Evolutionary conservation across 1,140 invertebrate species (phyloP).

Genomic region (Formica selysi): DNA sequence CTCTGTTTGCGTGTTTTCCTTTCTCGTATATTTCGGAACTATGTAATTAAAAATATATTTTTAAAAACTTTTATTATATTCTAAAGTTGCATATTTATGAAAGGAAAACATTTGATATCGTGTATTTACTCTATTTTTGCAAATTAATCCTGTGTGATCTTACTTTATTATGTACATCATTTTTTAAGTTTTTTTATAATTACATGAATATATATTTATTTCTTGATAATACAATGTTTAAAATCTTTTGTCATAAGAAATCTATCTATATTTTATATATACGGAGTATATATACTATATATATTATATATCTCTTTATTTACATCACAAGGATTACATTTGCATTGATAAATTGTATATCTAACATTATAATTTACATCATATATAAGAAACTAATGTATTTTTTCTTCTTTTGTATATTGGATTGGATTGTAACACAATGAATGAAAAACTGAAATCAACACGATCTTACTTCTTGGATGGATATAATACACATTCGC

Average conservation of each 20-base stretch:
- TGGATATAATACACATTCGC: conserved; percentile 85
- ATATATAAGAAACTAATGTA: conserved; percentile 85
- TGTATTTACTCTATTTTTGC: conserved; percentile 71
- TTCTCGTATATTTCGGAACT: conserved; percentile 43
- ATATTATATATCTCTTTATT: background rate
- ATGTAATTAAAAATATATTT: conserved; percentile 25
- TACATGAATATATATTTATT: background rate
- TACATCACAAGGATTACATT: conserved; percentile 71
- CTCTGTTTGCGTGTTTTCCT: conserved; percentile 64
- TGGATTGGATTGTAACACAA: conserved; percentile 87
- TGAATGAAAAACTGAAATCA: conserved; percentile 87
- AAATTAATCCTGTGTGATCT: conserved; percentile 73
- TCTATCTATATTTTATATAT: conserved; percentile 26
- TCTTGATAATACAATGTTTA: background rate
- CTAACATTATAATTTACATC: conserved; percentile 67
- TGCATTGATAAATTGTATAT: conserved; percentile 75
- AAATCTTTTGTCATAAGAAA: conserved; percentile 16
- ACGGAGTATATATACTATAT: background rate
- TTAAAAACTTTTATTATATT: conserved; percentile 22
- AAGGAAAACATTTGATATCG: conserved; percentile 69
- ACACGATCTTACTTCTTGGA: conserved; percentile 86
- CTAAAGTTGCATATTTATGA: conserved; percentile 43
- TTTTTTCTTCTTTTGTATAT: conserved; percentile 88
- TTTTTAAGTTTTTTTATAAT: background rate
- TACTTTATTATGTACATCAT: background rate